A percentile compares a stretch with the other conserved stretches of the same genome.
Conservation (phyloP, 2,113 vertebrate species). For the Mixornis gularis region DNA sequence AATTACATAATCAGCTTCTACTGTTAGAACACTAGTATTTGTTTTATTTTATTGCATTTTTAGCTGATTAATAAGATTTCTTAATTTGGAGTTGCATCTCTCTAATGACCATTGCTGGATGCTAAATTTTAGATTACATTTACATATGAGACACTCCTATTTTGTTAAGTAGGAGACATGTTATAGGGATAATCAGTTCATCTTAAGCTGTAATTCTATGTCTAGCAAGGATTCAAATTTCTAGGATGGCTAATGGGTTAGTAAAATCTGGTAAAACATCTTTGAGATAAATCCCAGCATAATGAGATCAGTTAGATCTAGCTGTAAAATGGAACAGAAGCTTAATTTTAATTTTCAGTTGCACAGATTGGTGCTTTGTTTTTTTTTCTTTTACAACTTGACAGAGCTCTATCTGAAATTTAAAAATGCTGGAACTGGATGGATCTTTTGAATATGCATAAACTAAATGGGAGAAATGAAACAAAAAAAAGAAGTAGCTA, state of each 20-base stretch:
- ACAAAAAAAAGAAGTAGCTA: not conserved
- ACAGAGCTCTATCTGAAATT: not conserved
- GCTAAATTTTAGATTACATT: constrained; percentile 40
- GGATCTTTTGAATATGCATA: constrained; percentile 28
- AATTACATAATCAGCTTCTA: not conserved
- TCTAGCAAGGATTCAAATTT: constrained; percentile 64
- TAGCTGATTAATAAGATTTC: not conserved
- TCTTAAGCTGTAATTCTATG: constrained; percentile 53
- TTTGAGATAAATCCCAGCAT: constrained; percentile 47
- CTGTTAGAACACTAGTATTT: not conserved
- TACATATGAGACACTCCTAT: constrained; percentile 47
- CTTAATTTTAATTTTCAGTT: constrained; percentile 34
- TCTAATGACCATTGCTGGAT: constrained; percentile 1
- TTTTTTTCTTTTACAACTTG: constrained; percentile 16
- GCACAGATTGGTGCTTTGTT: not conserved
- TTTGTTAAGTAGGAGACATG: constrained; percentile 45
- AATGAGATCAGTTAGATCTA: constrained; percentile 52
- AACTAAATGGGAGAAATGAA: not conserved
- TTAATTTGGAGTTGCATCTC: not conserved
- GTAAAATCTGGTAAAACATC: constrained; percentile 42
- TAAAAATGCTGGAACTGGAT: not conserved
- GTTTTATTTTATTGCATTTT: not conserved
- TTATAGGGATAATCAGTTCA: constrained; percentile 54
- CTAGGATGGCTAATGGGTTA: constrained; percentile 30
- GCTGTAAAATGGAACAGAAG: constrained; percentile 38